Percentiles rank a stretch among this genome's conserved stretches.
phyloP scores from a whole-genome alignment of 1,140 invertebrate genomes.

The Caenorhabditis remanei region DNA sequence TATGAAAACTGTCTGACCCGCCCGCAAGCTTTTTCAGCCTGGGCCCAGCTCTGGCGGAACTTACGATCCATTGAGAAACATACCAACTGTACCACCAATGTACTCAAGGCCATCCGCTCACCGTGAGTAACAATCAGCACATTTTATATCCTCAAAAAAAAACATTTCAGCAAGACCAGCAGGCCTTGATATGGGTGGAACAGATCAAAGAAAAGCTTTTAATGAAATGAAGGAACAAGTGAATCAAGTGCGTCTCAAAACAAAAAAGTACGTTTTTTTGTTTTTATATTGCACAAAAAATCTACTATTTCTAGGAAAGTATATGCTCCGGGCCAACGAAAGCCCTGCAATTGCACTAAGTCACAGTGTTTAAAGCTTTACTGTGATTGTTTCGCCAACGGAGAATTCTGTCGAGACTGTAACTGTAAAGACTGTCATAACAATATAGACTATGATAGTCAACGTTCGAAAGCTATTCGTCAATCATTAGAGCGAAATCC shows the following conservation, averaged over 20 bases:
- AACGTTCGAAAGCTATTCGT: constrained; percentile 91
- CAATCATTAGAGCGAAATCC: constrained; percentile 94
- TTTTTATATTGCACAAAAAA: background rate
- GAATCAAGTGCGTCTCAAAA: constrained; percentile 10
- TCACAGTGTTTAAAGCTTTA: constrained; percentile 98
- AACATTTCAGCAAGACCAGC: background rate
- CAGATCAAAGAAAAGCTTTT: constrained; percentile 20
- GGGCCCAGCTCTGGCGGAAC: background rate
- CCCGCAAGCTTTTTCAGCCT: constrained; percentile 18
- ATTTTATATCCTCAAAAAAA: background rate
- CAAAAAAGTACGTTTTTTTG: constrained; percentile 1
- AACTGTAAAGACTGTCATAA: constrained; percentile 98
- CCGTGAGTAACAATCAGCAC: background rate
- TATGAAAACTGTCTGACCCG: background rate
- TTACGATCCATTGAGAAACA: background rate
- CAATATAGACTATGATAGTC: constrained; percentile 94
- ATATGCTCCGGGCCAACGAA: constrained; percentile 79
- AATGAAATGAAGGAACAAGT: constrained; percentile 38
- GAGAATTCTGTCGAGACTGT: constrained; percentile 97
- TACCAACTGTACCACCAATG: background rate
- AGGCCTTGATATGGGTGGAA: background rate
- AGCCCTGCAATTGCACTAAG: constrained; percentile 98
- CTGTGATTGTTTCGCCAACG: constrained; percentile 99
- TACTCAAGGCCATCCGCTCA: background rate
- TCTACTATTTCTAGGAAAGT: constrained; percentile 67